These are phyloP conservation scores for Xiphophorus maculatus DNA, from an alignment of 2,113 vertebrate genomes.

Conservation along the genomic window DNA sequence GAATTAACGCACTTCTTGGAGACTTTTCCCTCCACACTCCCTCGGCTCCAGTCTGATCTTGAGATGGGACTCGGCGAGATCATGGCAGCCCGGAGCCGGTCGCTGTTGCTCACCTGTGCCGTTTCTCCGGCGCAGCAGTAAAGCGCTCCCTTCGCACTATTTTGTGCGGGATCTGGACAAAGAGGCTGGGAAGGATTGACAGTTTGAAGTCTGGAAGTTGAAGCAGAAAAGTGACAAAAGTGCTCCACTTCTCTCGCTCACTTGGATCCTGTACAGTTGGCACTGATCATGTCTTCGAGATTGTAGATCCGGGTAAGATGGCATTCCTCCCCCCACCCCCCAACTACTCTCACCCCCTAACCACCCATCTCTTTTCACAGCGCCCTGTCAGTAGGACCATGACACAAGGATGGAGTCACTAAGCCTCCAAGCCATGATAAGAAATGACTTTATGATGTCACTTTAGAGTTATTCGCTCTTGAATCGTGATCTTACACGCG, in stretches of 20 bases:
- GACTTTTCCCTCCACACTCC: constrained; percentile 46
- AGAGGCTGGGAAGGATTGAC: constrained; percentile 52
- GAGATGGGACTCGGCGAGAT: constrained; percentile 51
- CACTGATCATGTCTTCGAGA: constrained; percentile 61
- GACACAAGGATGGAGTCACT: neutral
- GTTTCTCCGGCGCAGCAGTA: constrained; percentile 29
- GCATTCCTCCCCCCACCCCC: constrained; percentile 20
- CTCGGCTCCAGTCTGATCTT: constrained; percentile 18
- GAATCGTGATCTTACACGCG: constrained; percentile 30
- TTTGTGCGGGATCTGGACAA: constrained; percentile 49
- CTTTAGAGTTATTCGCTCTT: constrained; percentile 47
- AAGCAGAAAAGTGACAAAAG: constrained; percentile 53
- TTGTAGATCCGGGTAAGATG: constrained; percentile 75
- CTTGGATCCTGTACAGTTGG: constrained; percentile 57
- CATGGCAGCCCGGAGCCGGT: constrained; percentile 39
- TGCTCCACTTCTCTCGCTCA: constrained; percentile 19
- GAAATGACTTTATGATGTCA: constrained; percentile 45
- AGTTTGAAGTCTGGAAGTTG: constrained; percentile 54
- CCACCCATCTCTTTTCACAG: constrained; percentile 22
- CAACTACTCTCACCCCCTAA: constrained; percentile 8
- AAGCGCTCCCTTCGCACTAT: neutral
- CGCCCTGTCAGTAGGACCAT: constrained; percentile 19
- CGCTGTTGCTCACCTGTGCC: constrained; percentile 28
- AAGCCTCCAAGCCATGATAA: constrained; percentile 10
- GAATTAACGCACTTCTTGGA: constrained; percentile 69